Evolutionary conservation across 1,140 invertebrate species (phyloP), one percentile per base, ranked within the genome.

Genomic region (Archivesica marissinica): DNA sequence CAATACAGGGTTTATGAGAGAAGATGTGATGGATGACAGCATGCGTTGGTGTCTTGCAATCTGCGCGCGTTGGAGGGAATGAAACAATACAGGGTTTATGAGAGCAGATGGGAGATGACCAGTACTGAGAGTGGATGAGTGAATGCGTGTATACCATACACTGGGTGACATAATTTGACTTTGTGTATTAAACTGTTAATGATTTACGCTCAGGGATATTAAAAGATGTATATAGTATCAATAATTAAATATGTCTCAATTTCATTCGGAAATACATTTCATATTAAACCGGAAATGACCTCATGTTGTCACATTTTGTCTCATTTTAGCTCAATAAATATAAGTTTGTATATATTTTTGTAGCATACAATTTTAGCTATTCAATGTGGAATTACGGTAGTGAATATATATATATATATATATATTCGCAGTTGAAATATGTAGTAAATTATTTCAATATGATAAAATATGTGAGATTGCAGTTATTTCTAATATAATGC

Each of bases 241-340:
- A 25, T 64, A 64, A 35, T 64, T 64, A n/a, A n/a, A n/a, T n/a
- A n/a, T 64, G 59, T 64, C 59, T 64, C 59, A 64, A 52, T 35
- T 30, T 59, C 54, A 59, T 30, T 59, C 13, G 59, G 30, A 64
- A 64, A 17, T 64, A 13, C 59, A 33, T 64, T 7, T 35, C 15
- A 1, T 20, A 35, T 35, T 35, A 3, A 35, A 64, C 30, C 59
- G 59, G 59, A 64, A 64, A 33, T 64, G 59, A 64, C 59, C 59
- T 64, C 59, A 33, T 35, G 33, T 11, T 64, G 15, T 1, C 23
- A 64, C n/a, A n/a, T n/a, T n/a, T n/a, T 64, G 59, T 35, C 28
- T 35, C 28, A 35, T 13, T 64, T 4, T 52, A 52, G 50, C 50
- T 20, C 50, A 52, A 20, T 52, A 52, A n/a, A n/a, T n/a, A n/a